phyloP scores from a whole-genome alignment of 1,140 invertebrate species.

The Eulimnadia texana region DNA sequence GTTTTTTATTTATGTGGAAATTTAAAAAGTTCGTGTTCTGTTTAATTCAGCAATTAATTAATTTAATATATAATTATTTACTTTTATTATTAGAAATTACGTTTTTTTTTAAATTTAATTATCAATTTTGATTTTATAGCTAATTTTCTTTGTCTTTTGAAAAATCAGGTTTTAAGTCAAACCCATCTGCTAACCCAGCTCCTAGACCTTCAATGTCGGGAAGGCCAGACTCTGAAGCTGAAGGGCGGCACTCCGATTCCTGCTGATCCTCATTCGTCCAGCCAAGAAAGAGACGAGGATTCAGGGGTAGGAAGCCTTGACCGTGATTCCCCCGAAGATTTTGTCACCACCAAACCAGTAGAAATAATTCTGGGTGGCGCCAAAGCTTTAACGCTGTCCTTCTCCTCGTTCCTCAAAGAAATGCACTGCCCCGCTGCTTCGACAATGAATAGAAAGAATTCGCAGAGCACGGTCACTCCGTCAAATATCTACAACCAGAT shows the following conservation, averaged over 20 bases:
- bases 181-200: constrained; percentile 16
- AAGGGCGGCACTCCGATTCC: constrained; percentile 1
- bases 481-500: constrained; percentile 54
- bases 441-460: constrained; percentile 31
- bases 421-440: constrained; percentile 37
- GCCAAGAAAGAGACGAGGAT: background rate
- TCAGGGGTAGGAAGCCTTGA: background rate
- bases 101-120: no score
- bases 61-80: no score
- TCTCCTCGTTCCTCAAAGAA: constrained; percentile 52
- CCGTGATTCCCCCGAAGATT: background rate
- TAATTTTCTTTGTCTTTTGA: constrained; percentile 10
- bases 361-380: constrained; percentile 15
- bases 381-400: constrained; percentile 40
- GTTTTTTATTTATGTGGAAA: background rate
- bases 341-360: background rate
- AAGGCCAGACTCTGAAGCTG: constrained; percentile 16
- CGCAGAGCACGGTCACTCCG: constrained; percentile 48
- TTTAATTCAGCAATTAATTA: no score
- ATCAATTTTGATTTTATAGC: background rate
- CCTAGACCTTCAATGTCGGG: constrained; percentile 17
- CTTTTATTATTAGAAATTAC: no score
- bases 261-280: background rate
- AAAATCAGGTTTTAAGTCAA: constrained; percentile 18
- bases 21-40: background rate